Percentiles rank a stretch among this genome's conserved stretches.
phyloP scores from a whole-genome alignment of 2,797 vertebrate genomes.

The Poecilia picta region DNA sequence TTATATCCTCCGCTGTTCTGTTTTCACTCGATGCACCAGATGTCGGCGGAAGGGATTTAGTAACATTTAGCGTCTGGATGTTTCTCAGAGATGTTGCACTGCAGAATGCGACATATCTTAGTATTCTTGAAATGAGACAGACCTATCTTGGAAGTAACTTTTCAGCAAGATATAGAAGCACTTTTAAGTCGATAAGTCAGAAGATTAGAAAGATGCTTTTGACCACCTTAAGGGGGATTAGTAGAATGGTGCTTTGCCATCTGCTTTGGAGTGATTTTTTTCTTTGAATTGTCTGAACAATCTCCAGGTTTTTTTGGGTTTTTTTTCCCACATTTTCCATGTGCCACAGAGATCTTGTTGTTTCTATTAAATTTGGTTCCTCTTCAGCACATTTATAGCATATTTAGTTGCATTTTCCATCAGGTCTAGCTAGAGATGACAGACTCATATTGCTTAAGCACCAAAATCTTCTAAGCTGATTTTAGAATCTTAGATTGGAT shows the following conservation, averaged over 20 bases:
- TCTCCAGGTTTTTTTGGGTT: background rate
- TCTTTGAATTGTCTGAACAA: background rate
- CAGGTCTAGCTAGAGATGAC: background rate
- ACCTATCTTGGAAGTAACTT: too few species aligned
- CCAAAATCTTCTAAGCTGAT: background rate
- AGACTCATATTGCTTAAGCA: background rate
- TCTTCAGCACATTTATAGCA: background rate
- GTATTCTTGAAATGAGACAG: too few species aligned
- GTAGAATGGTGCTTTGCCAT: background rate
- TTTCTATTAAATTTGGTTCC: background rate
- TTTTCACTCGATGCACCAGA: conserved; percentile 1
- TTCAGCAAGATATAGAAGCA: too few species aligned
- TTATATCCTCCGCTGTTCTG: background rate
- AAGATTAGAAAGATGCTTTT: background rate
- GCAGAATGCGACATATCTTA: background rate
- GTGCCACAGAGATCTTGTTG: background rate
- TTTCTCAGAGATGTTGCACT: background rate
- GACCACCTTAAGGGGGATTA: background rate
- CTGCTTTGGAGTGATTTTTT: background rate
- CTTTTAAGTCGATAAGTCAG: too few species aligned
- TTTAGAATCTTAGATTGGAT: background rate
- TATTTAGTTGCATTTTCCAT: background rate
- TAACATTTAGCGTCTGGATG: background rate
- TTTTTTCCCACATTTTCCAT: background rate
- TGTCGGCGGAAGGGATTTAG: background rate